Evolutionary conservation across 1,140 invertebrate genomes (phyloP).

Genomic region (Caenorhabditis elegans): WBcel235 BX284606.5:2654001-2654500

Average conservation of each 20-base stretch:
- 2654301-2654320: background rate
- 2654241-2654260: background rate
- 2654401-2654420: too few relatives aligned
- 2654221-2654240: background rate
- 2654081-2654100: too few relatives aligned
- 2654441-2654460: slow-evolving; percentile 28
- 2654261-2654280: background rate
- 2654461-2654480: slow-evolving; percentile 21
- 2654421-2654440: background rate
- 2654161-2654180: background rate
- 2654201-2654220: background rate
- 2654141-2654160: too few relatives aligned
- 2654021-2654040: too few relatives aligned
- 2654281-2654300: background rate
- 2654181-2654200: background rate
- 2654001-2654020: too few relatives aligned
- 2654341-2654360: too few relatives aligned
- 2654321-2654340: background rate
- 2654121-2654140: too few relatives aligned
- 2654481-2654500: slow-evolving; percentile 20
- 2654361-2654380: background rate
- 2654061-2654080: too few relatives aligned
- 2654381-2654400: slow-evolving; percentile 12
- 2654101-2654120: background rate
- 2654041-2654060: too few relatives aligned